Conservation (phyloP, 2,888 invertebrate genomes). For the Xylophagus ater region DNA sequence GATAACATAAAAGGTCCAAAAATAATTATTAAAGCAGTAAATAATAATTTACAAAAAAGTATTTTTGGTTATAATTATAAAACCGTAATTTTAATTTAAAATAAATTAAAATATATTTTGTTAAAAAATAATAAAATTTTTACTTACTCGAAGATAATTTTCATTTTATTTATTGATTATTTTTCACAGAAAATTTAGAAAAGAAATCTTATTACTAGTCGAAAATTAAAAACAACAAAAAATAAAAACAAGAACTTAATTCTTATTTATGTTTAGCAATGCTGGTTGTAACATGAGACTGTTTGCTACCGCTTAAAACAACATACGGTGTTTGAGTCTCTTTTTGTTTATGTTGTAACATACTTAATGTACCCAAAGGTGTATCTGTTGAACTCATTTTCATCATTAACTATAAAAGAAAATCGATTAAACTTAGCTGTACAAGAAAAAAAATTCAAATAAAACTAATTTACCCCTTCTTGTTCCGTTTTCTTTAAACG, state of each 20-base stretch:
- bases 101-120: background rate
- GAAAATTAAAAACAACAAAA: no score
- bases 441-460: constrained; percentile 1
- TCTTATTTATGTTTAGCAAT: constrained; percentile 35
- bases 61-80: no score
- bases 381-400: constrained; percentile 98
- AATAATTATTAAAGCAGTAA: constrained; percentile 10
- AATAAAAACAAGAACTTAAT: no score
- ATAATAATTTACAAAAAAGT: background rate
- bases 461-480: constrained; percentile 56
- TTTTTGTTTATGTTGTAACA: constrained; percentile 91
- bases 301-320: constrained; percentile 81
- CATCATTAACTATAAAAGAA: constrained; percentile 64
- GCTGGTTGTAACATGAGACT: constrained; percentile 40
- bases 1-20: constrained; percentile 8
- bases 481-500: constrained; percentile 88
- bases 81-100: constrained; percentile 2
- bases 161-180: background rate
- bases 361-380: constrained; percentile 85
- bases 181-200: no score
- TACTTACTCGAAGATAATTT: constrained; percentile 6
- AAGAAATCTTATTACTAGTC: no score
- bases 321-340: constrained; percentile 88
- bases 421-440: constrained; percentile 1
- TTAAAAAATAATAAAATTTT: constrained; percentile 5